phyloP scores from a whole-genome alignment of 2,888 invertebrate genomes.

The Chrysolina americana region DNA sequence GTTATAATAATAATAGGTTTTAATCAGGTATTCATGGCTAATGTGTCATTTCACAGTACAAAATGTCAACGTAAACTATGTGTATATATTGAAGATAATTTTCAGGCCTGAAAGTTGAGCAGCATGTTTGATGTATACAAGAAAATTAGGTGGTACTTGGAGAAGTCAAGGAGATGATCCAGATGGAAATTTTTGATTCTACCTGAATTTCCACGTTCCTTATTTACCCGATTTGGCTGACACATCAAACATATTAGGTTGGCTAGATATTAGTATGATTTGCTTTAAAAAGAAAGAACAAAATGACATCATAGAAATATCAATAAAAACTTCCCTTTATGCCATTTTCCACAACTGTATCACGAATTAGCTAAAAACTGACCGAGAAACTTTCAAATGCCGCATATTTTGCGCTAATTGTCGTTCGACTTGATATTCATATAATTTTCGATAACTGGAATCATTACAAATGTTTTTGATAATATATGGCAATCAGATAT shows the following conservation, averaged over 20 bases:
- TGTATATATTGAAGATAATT: neutral
- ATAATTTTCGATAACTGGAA: neutral
- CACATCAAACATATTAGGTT: no score
- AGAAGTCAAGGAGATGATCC: no score
- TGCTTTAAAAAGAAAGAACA: no score
- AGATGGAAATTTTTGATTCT: no score
- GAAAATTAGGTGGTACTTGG: no score
- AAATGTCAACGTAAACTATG: neutral
- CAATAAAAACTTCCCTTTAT: no score
- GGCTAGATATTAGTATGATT: no score
- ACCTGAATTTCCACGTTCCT: no score
- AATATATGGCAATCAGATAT: conserved; percentile 26
- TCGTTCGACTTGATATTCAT: neutral
- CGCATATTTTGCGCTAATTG: conserved; percentile 10
- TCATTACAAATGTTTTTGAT: conserved; percentile 21
- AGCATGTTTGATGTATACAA: no score
- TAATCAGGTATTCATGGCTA: conserved; percentile 11
- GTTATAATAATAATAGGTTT: neutral
- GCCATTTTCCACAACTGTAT: neutral
- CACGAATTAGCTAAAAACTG: neutral
- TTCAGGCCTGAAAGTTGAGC: no score
- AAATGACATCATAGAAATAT: no score
- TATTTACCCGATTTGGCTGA: no score
- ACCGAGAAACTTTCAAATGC: neutral
- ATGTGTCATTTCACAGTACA: neutral